These are phyloP conservation scores for Microctenopoma steveboyesi DNA, from an alignment of 2,797 vertebrate species.

Conservation along the genomic window DNA sequence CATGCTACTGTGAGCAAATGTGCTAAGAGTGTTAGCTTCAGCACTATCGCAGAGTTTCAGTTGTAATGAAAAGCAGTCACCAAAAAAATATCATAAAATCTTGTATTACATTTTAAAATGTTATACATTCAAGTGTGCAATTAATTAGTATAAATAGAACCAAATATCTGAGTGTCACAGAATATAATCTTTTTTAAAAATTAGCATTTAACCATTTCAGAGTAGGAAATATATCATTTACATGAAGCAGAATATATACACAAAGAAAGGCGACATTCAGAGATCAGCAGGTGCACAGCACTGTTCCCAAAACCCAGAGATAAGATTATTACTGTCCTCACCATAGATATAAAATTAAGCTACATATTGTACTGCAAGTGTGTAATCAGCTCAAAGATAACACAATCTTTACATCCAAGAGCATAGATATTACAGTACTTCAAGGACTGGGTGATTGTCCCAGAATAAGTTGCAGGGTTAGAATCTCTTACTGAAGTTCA, in stretches of 20 bases:
- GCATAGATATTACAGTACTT: slow-evolving; percentile 49
- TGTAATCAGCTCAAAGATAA: slow-evolving; percentile 27
- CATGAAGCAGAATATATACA: slow-evolving; percentile 51
- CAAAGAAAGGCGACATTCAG: slow-evolving; percentile 48
- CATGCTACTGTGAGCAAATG: slow-evolving; percentile 6
- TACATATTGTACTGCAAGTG: slow-evolving; percentile 52
- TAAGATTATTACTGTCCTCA: slow-evolving; percentile 40
- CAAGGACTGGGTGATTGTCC: slow-evolving; percentile 53
- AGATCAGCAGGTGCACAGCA: slow-evolving; percentile 58
- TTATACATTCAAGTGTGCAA: slow-evolving; percentile 62
- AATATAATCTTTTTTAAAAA: slow-evolving; percentile 70
- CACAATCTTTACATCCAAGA: slow-evolving; percentile 36
- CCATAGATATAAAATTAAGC: slow-evolving; percentile 67
- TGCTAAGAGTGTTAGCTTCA: slow-evolving; percentile 16
- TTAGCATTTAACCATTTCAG: slow-evolving; percentile 26
- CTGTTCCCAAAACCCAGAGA: slow-evolving; percentile 69
- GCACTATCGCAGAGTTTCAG: slow-evolving; percentile 34
- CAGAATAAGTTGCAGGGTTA: slow-evolving; percentile 52
- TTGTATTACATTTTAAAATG: slow-evolving; percentile 39
- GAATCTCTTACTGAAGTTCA: slow-evolving; percentile 15
- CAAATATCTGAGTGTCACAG: slow-evolving; percentile 62
- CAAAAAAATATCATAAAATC: slow-evolving; percentile 49
- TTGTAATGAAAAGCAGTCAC: slow-evolving; percentile 54
- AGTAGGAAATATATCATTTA: slow-evolving; percentile 69
- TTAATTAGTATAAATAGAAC: slow-evolving; percentile 72